Evolutionary conservation across 2,888 invertebrate genomes (phyloP), one percentile per base, ranked within the genome.

Genomic region (Polietes domitor): DNA sequence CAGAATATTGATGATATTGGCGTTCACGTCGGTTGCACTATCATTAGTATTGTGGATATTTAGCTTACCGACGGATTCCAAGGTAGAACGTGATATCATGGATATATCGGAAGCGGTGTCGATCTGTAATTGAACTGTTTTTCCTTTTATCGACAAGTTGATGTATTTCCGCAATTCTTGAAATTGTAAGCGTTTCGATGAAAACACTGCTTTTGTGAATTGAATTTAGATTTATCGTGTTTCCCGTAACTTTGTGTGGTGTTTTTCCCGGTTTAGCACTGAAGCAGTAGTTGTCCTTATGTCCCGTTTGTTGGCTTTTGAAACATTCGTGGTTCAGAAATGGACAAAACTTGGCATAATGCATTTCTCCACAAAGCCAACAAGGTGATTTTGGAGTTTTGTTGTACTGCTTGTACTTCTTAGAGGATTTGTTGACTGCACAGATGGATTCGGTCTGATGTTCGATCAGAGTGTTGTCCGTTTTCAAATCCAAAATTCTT

Each of bases 131-230:
- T 17, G 53, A 61, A 79, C 41, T 26, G 65, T 32, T 0, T 24
- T 32, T 6, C 32, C 41, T 37, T 73, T 83, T n/a, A 79, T 71
- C 0, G 17, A 4, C 10, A 76, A 50, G 10, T 70, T 77, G 21
- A 50, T 32, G 37, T 79, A 79, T 55, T 79, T 79, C 10, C 83
- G 71, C n/a, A 53, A 41, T 73, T 74, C 79, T 50, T 15, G 61
- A 2, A 41, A 82, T 19, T 50, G 63, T 55, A 65, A 15, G 12
- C 47, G 74, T 55, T 32, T 71, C 61, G 28, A 32, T 53, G 24
- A 15, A 15, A 15, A 21, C 7, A 65, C 65, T 0, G 65, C 65
- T 2, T 41, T 65, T 41, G 50, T 50, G 41, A 6, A 28, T 4
- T 3, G 28, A 21, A 1, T 65, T 63, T 32, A 17, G 17, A 2